Evolutionary conservation across 2,888 invertebrate species (phyloP).

Genomic region (Diarsia rubi): DNA sequence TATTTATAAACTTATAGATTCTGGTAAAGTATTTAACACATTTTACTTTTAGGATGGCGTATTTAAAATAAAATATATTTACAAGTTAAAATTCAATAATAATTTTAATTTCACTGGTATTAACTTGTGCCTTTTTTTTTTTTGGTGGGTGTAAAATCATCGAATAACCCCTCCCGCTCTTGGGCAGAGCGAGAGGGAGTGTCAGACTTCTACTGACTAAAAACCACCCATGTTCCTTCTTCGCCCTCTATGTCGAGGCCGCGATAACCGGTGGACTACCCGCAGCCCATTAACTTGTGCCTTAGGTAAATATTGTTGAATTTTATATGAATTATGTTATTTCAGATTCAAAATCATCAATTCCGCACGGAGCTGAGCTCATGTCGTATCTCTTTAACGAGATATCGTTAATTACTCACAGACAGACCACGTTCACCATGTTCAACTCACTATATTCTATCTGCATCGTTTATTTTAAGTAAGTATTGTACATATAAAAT

Average conservation of each 20-base stretch:
- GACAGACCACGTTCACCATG: conserved; percentile 89
- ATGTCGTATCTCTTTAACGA: conserved; percentile 93
- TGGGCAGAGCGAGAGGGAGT: too few species aligned
- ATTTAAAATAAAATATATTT: too few species aligned
- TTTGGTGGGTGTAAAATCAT: too few species aligned
- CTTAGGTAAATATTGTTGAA: not conserved
- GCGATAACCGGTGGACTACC: too few species aligned
- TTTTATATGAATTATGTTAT: conserved; percentile 15
- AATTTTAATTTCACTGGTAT: not conserved
- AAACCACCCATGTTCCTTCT: too few species aligned
- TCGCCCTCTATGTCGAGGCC: too few species aligned
- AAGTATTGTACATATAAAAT: conserved; percentile 61
- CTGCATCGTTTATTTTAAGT: conserved; percentile 92
- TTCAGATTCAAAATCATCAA: conserved; percentile 74
- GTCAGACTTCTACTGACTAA: too few species aligned
- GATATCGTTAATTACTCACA: conserved; percentile 91
- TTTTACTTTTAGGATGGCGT: not conserved
- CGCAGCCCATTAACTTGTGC: too few species aligned
- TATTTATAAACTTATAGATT: conserved; percentile 88
- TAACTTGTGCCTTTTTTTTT: not conserved
- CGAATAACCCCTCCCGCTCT: too few species aligned
- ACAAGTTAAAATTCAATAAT: too few species aligned
- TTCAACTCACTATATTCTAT: conserved; percentile 90
- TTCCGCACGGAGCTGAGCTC: conserved; percentile 90
- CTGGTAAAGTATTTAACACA: conserved; percentile 72